Evolutionary conservation across 2,113 vertebrate genomes (phyloP).

Genomic region (Corythornis vintsioides): DNA sequence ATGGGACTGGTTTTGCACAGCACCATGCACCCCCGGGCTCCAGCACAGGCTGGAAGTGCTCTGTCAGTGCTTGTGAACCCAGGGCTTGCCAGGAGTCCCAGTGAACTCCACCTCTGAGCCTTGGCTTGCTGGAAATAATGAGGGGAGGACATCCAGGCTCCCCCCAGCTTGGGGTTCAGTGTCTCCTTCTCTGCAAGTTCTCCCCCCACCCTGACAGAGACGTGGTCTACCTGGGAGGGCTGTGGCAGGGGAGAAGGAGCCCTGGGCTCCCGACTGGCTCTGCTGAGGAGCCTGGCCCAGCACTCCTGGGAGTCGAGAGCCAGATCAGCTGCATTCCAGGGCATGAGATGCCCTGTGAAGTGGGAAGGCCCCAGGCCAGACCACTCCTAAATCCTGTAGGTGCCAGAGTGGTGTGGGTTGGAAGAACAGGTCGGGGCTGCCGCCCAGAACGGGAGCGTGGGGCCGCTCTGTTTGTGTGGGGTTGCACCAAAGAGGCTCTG

Average conservation of each 20-base stretch:
- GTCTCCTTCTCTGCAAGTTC: not conserved
- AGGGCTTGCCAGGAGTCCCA: not conserved
- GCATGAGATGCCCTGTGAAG: slow-evolving; percentile 41
- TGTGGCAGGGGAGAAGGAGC: not conserved
- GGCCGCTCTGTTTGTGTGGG: not conserved
- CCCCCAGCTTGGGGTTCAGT: not conserved
- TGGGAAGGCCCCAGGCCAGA: slow-evolving; percentile 56
- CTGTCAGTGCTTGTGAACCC: not conserved
- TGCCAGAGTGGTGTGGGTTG: slow-evolving; percentile 40
- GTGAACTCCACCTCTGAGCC: not conserved
- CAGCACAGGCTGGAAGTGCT: not conserved
- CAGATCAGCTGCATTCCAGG: slow-evolving; percentile 62
- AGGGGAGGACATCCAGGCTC: not conserved
- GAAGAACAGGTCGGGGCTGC: slow-evolving; percentile 62
- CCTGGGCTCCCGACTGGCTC: not conserved
- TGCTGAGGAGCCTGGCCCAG: not conserved
- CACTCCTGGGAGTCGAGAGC: not conserved
- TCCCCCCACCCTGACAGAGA: not conserved
- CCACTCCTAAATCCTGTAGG: slow-evolving; percentile 39
- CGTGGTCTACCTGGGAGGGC: not conserved
- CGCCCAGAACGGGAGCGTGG: not conserved
- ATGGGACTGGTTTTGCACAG: not conserved
- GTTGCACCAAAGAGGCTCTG: not conserved
- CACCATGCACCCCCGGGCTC: not conserved
- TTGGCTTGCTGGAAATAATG: not conserved